Base-by-base conservation (phyloP, 2,888 invertebrate species). In the Zygothrica quintamaculata region DNA sequence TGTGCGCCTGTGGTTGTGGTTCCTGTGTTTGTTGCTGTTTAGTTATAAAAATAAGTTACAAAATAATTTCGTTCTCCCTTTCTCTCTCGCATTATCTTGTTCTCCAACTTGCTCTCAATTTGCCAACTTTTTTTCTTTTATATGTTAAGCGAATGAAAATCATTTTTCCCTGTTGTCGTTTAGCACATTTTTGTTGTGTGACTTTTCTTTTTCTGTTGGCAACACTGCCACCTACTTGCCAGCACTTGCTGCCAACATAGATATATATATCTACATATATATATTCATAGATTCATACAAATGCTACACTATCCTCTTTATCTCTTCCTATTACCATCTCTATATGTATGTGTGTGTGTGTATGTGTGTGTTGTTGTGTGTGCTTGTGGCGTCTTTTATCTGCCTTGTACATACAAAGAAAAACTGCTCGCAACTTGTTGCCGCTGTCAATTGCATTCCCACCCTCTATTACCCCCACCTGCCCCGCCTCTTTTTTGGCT, bases 21-120 rank as follows among this genome's bases (percentile, higher is more conserved):
- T 55, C 56, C 66, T 76, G 74, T 59, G 46, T 71, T 62, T 65
- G 43, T 62, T 46, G 34, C 65, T 73, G 62, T 67, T 55, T 62
- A 57, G 77, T 65, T 85, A 82, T 82, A 84, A 84, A 84, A 81
- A 81, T 81, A 84, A 81, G 85, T 82, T 59, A 65, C 85, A 68
- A 76, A 84, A 74, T 71, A 67, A 78, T 81, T 81, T 84, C 79
- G n/a, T n/a, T 78, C 61, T 65, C 58, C 46, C 60, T 36, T 52
- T 22, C 68, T 42, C 47, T 57, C 43, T 39, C 7, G 29, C 26
- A 18, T 33, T 40, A 40, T 43, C 39, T 48, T 16, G 33, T 48
- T 55, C 56, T 9, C 26, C 8, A 11, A 48, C 22, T 55, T 40
- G 46, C 34, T 42, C 48, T 60, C 25, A 42, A 40, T 70, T 66